These are phyloP conservation scores for Zonotrichia leucophrys DNA, from an alignment of 2,113 vertebrate species.

Conservation along the genomic window DNA sequence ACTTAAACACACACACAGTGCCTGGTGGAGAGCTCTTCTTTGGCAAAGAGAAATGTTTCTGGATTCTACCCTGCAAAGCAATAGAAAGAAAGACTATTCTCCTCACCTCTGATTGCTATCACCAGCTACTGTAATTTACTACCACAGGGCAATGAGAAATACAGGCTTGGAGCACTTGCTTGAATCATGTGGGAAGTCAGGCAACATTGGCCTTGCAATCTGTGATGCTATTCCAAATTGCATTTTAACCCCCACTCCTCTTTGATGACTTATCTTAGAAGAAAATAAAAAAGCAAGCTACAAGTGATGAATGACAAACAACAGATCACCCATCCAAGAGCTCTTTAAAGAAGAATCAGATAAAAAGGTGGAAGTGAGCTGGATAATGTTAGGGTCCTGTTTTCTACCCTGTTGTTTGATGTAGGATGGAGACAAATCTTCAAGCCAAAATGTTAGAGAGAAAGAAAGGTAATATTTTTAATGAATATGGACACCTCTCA, in stretches of 20 bases:
- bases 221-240: not conserved
- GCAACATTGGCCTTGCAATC: not conserved
- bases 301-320: conserved; percentile 2
- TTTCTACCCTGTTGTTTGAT: not conserved
- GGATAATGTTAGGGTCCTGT: not conserved
- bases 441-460: not conserved
- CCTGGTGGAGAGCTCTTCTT: not conserved
- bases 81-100: not conserved
- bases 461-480: not conserved
- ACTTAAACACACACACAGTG: not conserved
- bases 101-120: not conserved
- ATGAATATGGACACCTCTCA: not conserved
- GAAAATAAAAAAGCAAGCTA: conserved; percentile 17
- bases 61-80: not conserved
- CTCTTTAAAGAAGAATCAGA: conserved; percentile 29
- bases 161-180: not conserved
- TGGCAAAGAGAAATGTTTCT: not conserved
- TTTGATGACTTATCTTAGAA: conserved; percentile 17
- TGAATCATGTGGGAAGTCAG: not conserved
- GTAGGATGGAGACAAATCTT: not conserved
- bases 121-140: not conserved
- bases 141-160: not conserved
- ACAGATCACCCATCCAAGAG: not conserved
- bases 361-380: conserved; percentile 31
- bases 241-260: not conserved